Evolutionary conservation across 2,797 vertebrate genomes (phyloP).

Genomic region (Rhinichthys osculus): DNA sequence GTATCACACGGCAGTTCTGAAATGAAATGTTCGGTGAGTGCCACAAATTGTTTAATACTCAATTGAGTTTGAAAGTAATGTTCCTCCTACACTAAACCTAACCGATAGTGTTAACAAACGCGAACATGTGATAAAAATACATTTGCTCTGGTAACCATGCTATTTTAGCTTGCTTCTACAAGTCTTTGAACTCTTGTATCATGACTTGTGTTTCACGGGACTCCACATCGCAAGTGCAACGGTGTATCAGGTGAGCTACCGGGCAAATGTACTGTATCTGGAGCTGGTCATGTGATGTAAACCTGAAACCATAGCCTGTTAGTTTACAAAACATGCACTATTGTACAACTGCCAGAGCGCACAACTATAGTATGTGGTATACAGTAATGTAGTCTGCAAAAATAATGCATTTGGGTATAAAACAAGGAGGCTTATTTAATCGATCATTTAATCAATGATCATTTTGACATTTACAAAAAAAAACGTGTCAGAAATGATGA

Average conservation of each 20-base stretch:
- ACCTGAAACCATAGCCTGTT: background rate
- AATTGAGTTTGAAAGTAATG: background rate
- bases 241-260: background rate
- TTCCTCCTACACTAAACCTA: background rate
- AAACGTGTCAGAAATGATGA: conserved; percentile 5
- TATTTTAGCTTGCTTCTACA: background rate
- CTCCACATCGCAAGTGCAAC: background rate
- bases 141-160: background rate
- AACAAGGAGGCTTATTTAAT: background rate
- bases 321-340: background rate
- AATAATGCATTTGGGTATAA: conserved; percentile 12
- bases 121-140: background rate
- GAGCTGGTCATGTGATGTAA: background rate
- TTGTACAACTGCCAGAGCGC: too few species aligned
- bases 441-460: background rate
- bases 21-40: background rate
- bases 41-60: background rate
- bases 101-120: background rate
- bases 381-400: background rate
- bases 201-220: background rate
- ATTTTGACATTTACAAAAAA: background rate
- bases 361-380: too few species aligned
- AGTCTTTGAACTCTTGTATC: background rate
- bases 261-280: background rate
- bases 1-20: background rate